Evolutionary conservation across 1,140 invertebrate species (phyloP), one percentile per base, ranked within the genome.

Genomic region (Aleiodes sp.): DNA sequence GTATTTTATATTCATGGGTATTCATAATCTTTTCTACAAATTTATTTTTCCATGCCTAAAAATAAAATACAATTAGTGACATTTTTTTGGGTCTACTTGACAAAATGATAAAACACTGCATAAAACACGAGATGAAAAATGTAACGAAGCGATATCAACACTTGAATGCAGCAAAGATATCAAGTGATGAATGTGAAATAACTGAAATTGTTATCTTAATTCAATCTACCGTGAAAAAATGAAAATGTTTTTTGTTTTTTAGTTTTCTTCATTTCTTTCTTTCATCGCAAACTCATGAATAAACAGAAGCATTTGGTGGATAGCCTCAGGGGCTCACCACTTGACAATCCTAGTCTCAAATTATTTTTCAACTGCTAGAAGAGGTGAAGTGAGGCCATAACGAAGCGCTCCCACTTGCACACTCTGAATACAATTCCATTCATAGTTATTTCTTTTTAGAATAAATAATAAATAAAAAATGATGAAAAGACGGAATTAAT

Each of bases 311-410:
- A 56, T 56, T 56, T 56, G 46, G 21, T 24, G 46, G 12, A 21
- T 8, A 21, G 21, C 46, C 21, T 12, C 39, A 16, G n/a, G 39
- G 39, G 4, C 39, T 43, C 39, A 43, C 39, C 39, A 16, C 39
- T 43, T 16, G 12, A 43, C 39, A 16, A 56, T 46, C 19, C 16
- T 56, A 56, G 46, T 26, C 46, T 56, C 46, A 56, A 56, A 56
- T 56, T 56, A 56, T 56, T 43, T 56, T 56, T 56, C 46, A 24
- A 56, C 46, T 56, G 46, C 26, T 56, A 26, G 46, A 56, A 56
- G 19, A 43, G 46, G 46, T 56, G 21, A 56, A 56, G 46, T 56
- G 46, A 16, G 12, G 46, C 19, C 46, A 56, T 56, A 56, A 24
- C 19, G 24, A 21, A 26, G 24, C 19, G 24, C 46, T 26, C 24